Evolutionary conservation across 2,888 invertebrate species (phyloP), one percentile per base, ranked within the genome.

Genomic region (Saturnia japonica): DNA sequence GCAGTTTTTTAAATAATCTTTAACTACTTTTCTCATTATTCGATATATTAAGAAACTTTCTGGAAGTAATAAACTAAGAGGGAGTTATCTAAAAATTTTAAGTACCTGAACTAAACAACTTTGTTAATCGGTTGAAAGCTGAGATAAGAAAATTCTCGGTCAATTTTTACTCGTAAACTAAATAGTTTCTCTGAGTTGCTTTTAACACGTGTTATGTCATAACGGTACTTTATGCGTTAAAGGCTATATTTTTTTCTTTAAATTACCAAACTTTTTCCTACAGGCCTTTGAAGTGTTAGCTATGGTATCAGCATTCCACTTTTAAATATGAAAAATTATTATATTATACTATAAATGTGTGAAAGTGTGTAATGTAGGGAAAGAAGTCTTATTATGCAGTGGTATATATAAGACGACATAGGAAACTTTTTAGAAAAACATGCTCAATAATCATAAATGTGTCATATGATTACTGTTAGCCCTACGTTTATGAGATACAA

Each of bases 81-180:
- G 22, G 2, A 9, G 28, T 64, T 64, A 64, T 64, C 64, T 64
- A 64, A 64, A 64, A 64, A 40, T 64, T 40, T 64, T 64, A 64
- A 64, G 64, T 64, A n/a, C 40, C 40, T n/a, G 11, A 34, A 16
- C 40, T 64, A 34, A 62, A 62, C 40, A n/a, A 40, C 40, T 64
- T 34, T 64, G 64, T 40, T 64, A 40, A 64, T 64, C 64, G 40
- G 64, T 64, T 40, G 7, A 64, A 64, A 64, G 64, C 40, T 40
- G 9, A 40, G 64, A 64, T 64, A 40, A 64, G 64, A 9, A 16
- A 64, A 64, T n/a, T 28, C 57, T 60, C 57, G 19, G 14, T 28
- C 14, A 25, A 60, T 28, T 60, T 60, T 64, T 19, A 64, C 34
- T n/a, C 64, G 19, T 40, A 64, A 64, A 64, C 40, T 16, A 64